Percentiles rank a stretch among this genome's conserved stretches.
phyloP scores from a whole-genome alignment of 2,888 invertebrate species.

The Lordiphosa andalusiaca region DNA sequence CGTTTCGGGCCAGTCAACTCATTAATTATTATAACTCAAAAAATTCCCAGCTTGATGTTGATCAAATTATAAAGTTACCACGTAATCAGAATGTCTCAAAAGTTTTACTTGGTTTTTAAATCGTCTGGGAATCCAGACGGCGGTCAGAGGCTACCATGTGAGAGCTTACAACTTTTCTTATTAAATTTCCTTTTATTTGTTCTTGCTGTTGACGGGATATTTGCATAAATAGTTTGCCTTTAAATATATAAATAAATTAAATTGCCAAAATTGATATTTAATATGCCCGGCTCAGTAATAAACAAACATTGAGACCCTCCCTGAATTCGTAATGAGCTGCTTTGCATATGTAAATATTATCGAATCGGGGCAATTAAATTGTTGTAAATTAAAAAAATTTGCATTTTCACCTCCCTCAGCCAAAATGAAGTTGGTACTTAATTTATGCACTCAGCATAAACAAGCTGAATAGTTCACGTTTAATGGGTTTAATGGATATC shows the following conservation, averaged over 20 bases:
- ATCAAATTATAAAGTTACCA: too few relatives aligned
- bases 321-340: conserved; percentile 6
- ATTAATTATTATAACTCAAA: too few relatives aligned
- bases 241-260: conserved; percentile 30
- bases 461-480: too few relatives aligned
- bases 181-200: conserved; percentile 27
- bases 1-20: too few relatives aligned
- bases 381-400: conserved; percentile 27
- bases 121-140: conserved; percentile 55
- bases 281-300: conserved; percentile 22
- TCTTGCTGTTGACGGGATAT: conserved; percentile 10
- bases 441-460: too few relatives aligned
- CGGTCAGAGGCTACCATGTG: conserved; percentile 21
- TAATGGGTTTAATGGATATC: too few relatives aligned
- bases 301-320: conserved; percentile 7
- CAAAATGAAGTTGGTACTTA: not conserved
- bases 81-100: conserved; percentile 12
- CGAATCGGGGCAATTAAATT: conserved; percentile 22
- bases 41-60: too few relatives aligned
- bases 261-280: conserved; percentile 29
- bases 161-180: conserved; percentile 30
- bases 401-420: conserved; percentile 4
- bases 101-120: conserved; percentile 41
- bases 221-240: conserved; percentile 4
- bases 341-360: conserved; percentile 18